Base-by-base conservation (phyloP, 2,113 vertebrate species). In the Cottus gobio region DNA sequence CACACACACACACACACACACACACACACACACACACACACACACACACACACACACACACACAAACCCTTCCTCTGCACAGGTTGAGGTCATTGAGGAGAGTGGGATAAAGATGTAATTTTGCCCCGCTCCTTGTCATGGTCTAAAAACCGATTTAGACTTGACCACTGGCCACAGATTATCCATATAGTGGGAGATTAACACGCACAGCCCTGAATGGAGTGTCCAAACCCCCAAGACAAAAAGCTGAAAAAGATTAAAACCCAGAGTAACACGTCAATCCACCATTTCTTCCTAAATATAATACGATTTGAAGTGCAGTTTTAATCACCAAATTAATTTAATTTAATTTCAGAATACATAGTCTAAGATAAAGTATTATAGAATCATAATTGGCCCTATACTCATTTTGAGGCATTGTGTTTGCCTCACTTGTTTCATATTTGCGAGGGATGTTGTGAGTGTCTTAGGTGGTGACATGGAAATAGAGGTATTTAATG, bases 141-240 rank as follows among this genome's bases (percentile, higher is more conserved):
- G 62, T 60, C 58, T 80, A 34, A 80, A 71, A 83, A 67, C 37
- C 76, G 78, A 66, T 80, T 84, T 75, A 72, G 50, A 79, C 26
- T 63, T 61, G 71, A 85, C 75, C 72, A 36, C 46, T 77, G 77
- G 66, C 48, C 69, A 75, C 69, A 61, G 44, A 57, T 83, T 75
- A 85, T 83, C 61, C 56, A 16, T 39, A 7, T 26, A 7, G 15
- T 68, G 28, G 60, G 65, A 62, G 77, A 75, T 83, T 75, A 78
- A 74, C 69, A 63, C 31, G 15, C 20, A 68, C 22, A 20, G 60
- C 31, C 36, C 65, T 42, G 65, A 65, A 56, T 52, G 28, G 18
- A 54, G 65, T 13, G 20, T 42, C 48, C 46, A 75, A 69, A 46
- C 20, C 39, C 26, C 30, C 5, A 2, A 48, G 28, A 28, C 30